A percentile compares a stretch with the other conserved stretches of the same genome.
These are phyloP conservation scores for Daboia siamensis DNA, from an alignment of 2,113 vertebrate species.

Conservation along the genomic window DNA sequence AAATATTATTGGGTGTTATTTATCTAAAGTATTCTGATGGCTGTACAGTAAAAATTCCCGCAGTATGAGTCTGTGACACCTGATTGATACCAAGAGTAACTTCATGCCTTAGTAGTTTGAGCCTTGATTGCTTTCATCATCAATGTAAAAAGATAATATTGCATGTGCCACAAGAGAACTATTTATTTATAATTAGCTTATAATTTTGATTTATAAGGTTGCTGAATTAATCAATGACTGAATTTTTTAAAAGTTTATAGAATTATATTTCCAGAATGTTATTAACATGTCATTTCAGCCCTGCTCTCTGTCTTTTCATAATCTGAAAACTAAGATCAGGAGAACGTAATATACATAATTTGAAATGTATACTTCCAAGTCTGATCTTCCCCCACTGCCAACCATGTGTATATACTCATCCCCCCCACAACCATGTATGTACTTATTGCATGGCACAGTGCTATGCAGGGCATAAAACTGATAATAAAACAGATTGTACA, in stretches of 20 bases:
- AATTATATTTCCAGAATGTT: not conserved
- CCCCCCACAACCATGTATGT: not conserved
- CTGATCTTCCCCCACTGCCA: not conserved
- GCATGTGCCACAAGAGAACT: not conserved
- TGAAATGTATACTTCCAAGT: accelerated
- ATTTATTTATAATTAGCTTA: not conserved
- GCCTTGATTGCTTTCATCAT: not conserved
- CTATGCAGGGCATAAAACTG: not conserved
- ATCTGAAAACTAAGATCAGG: not conserved
- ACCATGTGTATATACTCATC: too few species aligned
- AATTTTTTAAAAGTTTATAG: not conserved
- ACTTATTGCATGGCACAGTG: not conserved
- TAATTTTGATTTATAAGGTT: not conserved
- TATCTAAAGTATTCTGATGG: not conserved
- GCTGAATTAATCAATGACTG: not conserved
- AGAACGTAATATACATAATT: not conserved
- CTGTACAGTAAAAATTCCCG: not conserved
- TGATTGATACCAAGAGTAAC: not conserved
- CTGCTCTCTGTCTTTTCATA: not conserved
- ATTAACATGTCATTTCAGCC: not conserved
- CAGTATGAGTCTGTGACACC: not conserved
- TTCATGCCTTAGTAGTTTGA: not conserved
- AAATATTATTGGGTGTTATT: not conserved
- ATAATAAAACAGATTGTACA: not conserved
- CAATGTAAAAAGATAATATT: not conserved